These are phyloP conservation scores for Arizona elegans DNA, from an alignment of 2,113 vertebrate species.

Conservation along the genomic window DNA sequence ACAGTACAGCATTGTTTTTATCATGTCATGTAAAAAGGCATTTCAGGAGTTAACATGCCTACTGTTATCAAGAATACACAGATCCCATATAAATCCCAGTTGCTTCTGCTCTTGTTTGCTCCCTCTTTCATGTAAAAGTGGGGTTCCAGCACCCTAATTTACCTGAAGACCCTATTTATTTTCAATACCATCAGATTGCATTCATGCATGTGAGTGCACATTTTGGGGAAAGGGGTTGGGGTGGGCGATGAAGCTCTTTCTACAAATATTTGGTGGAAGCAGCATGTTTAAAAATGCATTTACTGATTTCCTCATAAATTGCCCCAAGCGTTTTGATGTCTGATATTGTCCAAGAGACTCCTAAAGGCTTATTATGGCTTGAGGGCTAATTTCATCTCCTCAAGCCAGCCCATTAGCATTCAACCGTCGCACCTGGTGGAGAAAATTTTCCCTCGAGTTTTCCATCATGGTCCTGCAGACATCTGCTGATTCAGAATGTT, in stretches of 20 bases:
- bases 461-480: conserved; percentile 73
- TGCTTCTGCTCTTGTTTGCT: background rate
- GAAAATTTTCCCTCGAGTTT: conserved; percentile 53
- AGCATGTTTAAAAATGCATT: conserved; percentile 17
- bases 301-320: conserved; percentile 42
- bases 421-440: background rate
- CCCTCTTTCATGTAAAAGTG: background rate
- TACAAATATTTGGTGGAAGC: background rate
- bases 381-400: conserved; percentile 69
- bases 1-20: background rate
- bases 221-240: background rate
- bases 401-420: conserved; percentile 71
- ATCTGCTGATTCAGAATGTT: conserved; percentile 79
- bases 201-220: background rate
- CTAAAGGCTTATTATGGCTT: conserved; percentile 65
- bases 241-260: background rate
- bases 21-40: background rate
- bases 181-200: background rate
- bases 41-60: background rate
- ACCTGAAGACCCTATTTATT: background rate
- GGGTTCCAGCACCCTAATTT: background rate
- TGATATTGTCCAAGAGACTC: conserved; percentile 56
- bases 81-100: background rate
- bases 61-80: background rate
- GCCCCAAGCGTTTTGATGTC: conserved; percentile 50